Evolutionary conservation across 2,113 vertebrate genomes (phyloP).

Genomic region (Lepisosteus osseus): DNA sequence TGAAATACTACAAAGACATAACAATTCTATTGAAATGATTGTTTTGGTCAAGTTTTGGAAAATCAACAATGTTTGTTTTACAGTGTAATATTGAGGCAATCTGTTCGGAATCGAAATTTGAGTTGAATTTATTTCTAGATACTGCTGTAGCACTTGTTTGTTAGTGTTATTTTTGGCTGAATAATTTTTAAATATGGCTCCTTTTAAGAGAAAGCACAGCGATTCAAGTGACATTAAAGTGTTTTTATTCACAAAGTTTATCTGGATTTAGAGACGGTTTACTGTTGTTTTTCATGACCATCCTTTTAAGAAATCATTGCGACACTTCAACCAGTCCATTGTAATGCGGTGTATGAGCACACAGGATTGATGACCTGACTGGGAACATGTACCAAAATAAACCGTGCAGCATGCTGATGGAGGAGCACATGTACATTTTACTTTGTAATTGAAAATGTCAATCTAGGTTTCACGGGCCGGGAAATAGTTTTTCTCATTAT

Average conservation of each 20-base stretch:
- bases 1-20: too few species aligned
- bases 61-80: neutral
- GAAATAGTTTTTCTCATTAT: conserved; percentile 62
- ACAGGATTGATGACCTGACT: conserved; percentile 44
- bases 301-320: conserved; percentile 67
- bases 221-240: conserved; percentile 71
- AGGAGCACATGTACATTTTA: conserved; percentile 69
- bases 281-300: conserved; percentile 53
- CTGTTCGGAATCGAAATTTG: neutral
- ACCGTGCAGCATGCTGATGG: conserved; percentile 38
- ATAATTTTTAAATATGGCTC: conserved; percentile 12
- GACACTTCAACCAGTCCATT: conserved; percentile 17
- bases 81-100: neutral
- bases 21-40: neutral
- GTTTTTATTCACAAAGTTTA: conserved; percentile 70
- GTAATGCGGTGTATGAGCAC: conserved; percentile 15
- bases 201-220: conserved; percentile 56
- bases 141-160: neutral
- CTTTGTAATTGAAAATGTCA: conserved; percentile 75
- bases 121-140: neutral
- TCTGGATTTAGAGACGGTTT: conserved; percentile 69
- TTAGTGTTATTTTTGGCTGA: neutral
- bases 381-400: conserved; percentile 27
- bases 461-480: conserved; percentile 52
- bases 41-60: neutral